Conservation (phyloP, 2,113 vertebrate genomes). For the Eulemur macaco region DNA sequence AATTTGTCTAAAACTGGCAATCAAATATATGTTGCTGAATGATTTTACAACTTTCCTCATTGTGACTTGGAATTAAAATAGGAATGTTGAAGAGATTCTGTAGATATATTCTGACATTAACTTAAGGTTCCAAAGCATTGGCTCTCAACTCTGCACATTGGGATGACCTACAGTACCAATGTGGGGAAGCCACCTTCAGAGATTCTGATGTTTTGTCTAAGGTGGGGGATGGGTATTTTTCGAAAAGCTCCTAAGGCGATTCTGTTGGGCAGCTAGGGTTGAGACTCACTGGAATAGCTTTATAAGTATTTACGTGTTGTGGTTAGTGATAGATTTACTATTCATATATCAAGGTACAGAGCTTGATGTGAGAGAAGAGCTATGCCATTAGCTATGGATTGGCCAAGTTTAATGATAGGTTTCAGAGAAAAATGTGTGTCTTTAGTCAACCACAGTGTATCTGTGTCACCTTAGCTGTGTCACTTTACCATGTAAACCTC, state of each 20-base stretch:
- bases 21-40: not conserved
- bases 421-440: not conserved
- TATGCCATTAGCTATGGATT: not conserved
- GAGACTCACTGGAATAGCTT: not conserved
- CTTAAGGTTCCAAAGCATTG: not conserved
- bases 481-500: not conserved
- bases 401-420: not conserved
- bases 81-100: not conserved
- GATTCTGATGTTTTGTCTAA: not conserved
- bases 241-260: not conserved
- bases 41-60: not conserved
- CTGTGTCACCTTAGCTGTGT: not conserved
- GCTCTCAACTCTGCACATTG: not conserved
- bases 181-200: not conserved
- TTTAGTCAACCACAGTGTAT: not conserved
- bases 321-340: conserved; percentile 11
- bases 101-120: not conserved
- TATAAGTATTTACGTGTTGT: not conserved
- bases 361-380: not conserved
- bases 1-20: not conserved
- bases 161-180: not conserved
- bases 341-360: not conserved
- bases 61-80: conserved; percentile 26
- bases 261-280: not conserved
- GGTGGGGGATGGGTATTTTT: not conserved